Evolutionary conservation across 2,113 vertebrate genomes (phyloP).

Genomic region (Oryzias celebensis): DNA sequence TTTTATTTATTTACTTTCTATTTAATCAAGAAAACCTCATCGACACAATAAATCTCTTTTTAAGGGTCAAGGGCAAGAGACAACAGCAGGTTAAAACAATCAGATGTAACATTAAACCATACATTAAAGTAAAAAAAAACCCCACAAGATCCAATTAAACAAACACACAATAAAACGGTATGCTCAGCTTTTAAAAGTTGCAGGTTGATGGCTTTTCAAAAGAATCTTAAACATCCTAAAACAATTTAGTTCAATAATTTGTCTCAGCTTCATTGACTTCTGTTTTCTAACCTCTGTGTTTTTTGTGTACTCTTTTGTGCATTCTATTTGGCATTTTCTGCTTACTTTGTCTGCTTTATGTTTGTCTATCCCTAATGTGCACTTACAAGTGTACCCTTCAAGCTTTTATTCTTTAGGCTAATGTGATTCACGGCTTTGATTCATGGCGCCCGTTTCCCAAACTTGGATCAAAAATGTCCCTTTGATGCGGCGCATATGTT

Average conservation of each 20-base stretch:
- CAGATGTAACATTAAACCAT: no score
- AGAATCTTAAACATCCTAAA: no score
- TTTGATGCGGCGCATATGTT: conserved; percentile 56
- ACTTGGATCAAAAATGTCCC: conserved; percentile 23
- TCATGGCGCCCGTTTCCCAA: conserved; percentile 4
- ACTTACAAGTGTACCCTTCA: background rate
- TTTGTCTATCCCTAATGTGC: background rate
- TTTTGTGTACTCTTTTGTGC: conserved; percentile 10
- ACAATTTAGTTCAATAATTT: background rate
- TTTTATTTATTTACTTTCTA: no score
- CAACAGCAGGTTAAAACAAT: no score
- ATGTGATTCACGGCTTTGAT: conserved; percentile 22
- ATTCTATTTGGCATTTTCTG: conserved; percentile 18
- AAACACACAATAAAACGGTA: no score
- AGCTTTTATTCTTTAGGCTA: conserved; percentile 12
- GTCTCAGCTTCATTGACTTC: conserved; percentile 9
- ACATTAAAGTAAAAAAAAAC: no score
- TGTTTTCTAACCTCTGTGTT: conserved; percentile 1
- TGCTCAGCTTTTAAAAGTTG: no score
- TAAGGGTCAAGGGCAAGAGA: no score
- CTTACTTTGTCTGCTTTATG: background rate
- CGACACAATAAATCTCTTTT: no score
- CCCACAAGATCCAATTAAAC: no score
- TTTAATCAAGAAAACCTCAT: no score
- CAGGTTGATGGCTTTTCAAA: no score